Conservation (phyloP, 2,797 vertebrate genomes). For the Pseudomugil gertrudae region DNA sequence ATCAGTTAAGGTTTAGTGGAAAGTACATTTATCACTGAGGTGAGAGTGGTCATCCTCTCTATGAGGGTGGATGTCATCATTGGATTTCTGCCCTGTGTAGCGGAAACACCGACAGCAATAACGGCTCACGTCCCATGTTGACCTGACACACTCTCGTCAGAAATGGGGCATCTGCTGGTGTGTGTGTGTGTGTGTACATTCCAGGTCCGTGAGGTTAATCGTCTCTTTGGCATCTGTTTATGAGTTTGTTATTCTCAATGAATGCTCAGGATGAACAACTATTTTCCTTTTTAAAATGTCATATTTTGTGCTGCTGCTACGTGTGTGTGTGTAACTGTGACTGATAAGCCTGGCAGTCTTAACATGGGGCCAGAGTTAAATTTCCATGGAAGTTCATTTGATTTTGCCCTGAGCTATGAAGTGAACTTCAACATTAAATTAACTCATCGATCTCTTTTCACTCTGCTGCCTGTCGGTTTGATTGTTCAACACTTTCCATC, state of each 20-base stretch:
- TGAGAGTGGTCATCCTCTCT: slow-evolving; percentile 40
- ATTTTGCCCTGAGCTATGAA: slow-evolving; percentile 36
- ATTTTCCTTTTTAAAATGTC: slow-evolving; percentile 12
- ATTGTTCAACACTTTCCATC: slow-evolving; percentile 36
- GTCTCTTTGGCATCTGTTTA: slow-evolving; percentile 38
- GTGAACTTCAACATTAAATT: slow-evolving; percentile 39
- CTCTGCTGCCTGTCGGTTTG: slow-evolving; percentile 3
- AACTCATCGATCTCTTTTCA: slow-evolving; percentile 32
- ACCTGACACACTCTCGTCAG: slow-evolving; percentile 53
- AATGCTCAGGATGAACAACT: background rate
- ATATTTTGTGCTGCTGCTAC: background rate
- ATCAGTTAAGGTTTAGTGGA: slow-evolving; percentile 23
- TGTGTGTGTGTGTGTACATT: slow-evolving; percentile 31
- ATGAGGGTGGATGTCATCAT: slow-evolving; percentile 41
- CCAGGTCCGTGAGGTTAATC: slow-evolving; percentile 36
- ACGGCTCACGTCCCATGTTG: slow-evolving; percentile 35
- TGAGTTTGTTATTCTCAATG: slow-evolving; percentile 13
- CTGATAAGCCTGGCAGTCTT: slow-evolving; percentile 30
- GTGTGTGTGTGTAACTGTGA: background rate
- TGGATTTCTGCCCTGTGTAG: slow-evolving; percentile 30
- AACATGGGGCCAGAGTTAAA: slow-evolving; percentile 29
- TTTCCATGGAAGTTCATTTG: slow-evolving; percentile 55
- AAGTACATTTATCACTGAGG: slow-evolving; percentile 51
- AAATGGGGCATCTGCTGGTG: slow-evolving; percentile 33
- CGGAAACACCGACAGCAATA: slow-evolving; percentile 45